Evolutionary conservation across 2,888 invertebrate species (phyloP).

Genomic region (Lumbricus terrestris): DNA sequence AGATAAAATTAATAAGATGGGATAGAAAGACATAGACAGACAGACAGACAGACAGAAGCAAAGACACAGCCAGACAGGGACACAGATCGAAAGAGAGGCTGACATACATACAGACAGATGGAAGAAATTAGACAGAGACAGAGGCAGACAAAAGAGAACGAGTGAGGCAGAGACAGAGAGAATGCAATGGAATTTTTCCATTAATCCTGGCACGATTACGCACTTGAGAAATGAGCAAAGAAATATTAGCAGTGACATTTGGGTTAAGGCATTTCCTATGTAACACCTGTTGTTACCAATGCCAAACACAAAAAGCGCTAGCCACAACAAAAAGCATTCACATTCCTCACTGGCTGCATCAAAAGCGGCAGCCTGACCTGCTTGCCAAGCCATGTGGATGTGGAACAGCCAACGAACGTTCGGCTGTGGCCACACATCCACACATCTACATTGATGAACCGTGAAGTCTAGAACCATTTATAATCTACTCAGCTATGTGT

Average conservation of each 20-base stretch:
- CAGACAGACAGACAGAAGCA: too few species aligned
- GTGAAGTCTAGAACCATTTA: neutral
- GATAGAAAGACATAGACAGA: too few species aligned
- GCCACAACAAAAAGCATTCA: neutral
- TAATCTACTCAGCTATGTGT: neutral
- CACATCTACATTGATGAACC: too few species aligned
- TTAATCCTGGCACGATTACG: neutral
- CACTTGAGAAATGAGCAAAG: too few species aligned
- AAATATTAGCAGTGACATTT: neutral
- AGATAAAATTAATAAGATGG: too few species aligned
- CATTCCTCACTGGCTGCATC: neutral
- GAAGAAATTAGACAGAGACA: too few species aligned
- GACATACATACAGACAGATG: too few species aligned
- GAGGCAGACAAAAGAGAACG: too few species aligned
- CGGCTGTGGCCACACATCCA: neutral
- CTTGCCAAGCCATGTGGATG: slow-evolving; percentile 6
- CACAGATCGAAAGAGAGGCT: too few species aligned
- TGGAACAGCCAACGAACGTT: neutral
- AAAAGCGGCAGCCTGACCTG: neutral
- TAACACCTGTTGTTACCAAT: neutral
- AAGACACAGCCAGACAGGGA: too few species aligned
- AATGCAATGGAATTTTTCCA: neutral
- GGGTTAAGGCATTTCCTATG: neutral
- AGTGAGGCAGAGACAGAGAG: too few species aligned
- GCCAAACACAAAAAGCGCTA: neutral